A percentile compares a stretch with the other conserved stretches of the same genome.
phyloP scores from a whole-genome alignment of 2,888 invertebrate genomes.

The Lamellibrachia columna region DNA sequence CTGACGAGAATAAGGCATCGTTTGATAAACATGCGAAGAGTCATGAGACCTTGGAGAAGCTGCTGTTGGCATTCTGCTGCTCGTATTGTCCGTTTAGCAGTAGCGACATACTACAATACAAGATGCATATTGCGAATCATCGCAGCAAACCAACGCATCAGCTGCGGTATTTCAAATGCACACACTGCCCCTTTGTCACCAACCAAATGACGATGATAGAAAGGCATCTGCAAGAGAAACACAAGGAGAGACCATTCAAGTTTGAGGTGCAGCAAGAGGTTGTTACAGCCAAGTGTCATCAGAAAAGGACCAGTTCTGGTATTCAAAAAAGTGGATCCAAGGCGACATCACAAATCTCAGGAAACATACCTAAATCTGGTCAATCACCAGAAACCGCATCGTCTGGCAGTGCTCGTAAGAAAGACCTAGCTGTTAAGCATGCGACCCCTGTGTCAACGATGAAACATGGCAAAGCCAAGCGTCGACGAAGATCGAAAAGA shows the following conservation, averaged over 20 bases:
- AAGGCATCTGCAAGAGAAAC: not conserved
- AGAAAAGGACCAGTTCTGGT: not conserved
- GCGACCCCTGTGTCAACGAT: not conserved
- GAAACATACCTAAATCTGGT: not conserved
- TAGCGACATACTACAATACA: not conserved
- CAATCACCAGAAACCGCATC: not conserved
- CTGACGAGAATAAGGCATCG: not conserved
- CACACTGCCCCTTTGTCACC: not conserved
- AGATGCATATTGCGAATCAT: not conserved
- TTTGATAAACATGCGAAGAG: not conserved
- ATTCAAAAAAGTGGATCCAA: not conserved
- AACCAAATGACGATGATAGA: not conserved
- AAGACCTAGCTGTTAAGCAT: not conserved
- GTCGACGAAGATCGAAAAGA: not conserved
- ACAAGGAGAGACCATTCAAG: not conserved
- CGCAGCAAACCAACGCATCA: not conserved
- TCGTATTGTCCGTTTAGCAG: not conserved
- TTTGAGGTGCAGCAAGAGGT: not conserved
- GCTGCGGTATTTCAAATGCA: slow-evolving; percentile 4
- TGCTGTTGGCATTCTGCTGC: not conserved
- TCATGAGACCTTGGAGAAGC: not conserved
- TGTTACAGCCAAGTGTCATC: not conserved
- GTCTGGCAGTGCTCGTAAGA: not conserved
- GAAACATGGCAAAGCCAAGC: not conserved
- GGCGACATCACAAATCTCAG: not conserved